Percentiles rank a stretch among this genome's conserved stretches.
These are phyloP conservation scores for Spea hammondii DNA, from an alignment of 2,797 vertebrate species.

Conservation along the genomic window DNA sequence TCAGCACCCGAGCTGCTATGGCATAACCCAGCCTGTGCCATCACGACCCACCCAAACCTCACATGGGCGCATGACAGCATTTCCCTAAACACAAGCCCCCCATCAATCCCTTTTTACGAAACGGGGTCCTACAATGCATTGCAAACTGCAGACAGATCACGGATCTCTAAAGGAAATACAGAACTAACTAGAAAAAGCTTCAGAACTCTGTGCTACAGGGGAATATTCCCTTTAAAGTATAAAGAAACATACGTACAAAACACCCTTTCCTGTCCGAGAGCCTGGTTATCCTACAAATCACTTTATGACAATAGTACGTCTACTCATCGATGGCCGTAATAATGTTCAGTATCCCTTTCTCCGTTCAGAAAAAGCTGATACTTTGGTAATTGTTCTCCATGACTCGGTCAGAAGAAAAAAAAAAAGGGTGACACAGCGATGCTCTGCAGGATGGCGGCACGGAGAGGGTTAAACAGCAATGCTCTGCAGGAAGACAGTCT, in stretches of 20 bases:
- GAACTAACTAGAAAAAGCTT: conserved; percentile 39
- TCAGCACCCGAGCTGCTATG: conserved; percentile 5
- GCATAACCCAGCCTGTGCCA: not conserved
- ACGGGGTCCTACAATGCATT: conserved; percentile 21
- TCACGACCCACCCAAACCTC: not conserved
- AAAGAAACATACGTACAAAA: not conserved
- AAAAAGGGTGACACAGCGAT: conserved; percentile 19
- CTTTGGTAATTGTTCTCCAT: not conserved
- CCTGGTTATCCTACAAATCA: not conserved
- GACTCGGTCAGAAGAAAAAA: not conserved
- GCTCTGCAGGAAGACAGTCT: conserved; percentile 53
- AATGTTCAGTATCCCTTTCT: conserved; percentile 13
- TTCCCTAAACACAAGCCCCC: not conserved
- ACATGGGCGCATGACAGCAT: not conserved
- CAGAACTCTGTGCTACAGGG: conserved; percentile 22
- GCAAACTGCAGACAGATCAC: conserved; percentile 33
- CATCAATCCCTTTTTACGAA: conserved; percentile 19
- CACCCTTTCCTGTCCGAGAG: conserved; percentile 31
- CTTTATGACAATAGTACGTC: conserved; percentile 32
- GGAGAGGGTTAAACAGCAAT: conserved; percentile 31
- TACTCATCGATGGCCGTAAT: conserved; percentile 15
- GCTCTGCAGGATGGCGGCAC: conserved; percentile 32
- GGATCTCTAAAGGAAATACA: conserved; percentile 42
- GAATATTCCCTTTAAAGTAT: not conserved
- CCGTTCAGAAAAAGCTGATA: not conserved